Conservation (phyloP, 2,888 invertebrate genomes). For the Sinotaia quadrata region DNA sequence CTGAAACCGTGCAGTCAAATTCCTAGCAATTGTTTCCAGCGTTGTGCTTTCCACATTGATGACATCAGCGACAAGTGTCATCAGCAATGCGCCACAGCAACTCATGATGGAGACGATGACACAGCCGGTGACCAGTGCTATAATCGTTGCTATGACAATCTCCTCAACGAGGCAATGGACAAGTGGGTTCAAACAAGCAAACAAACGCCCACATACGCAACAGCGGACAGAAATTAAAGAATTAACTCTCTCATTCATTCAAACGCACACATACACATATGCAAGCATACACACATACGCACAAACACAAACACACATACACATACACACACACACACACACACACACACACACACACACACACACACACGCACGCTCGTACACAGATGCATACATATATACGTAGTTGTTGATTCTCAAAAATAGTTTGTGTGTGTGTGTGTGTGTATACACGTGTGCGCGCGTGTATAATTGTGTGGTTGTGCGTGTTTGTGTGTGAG, state of each 20-base stretch:
- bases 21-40: background rate
- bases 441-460: background rate
- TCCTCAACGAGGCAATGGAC: background rate
- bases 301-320: background rate
- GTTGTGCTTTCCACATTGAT: background rate
- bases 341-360: slow-evolving; percentile 7
- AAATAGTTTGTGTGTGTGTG: no score
- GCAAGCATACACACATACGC: background rate
- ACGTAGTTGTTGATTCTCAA: background rate
- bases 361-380: background rate
- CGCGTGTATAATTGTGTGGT: background rate
- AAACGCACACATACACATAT: background rate
- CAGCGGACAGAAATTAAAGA: background rate
- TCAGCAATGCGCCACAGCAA: background rate
- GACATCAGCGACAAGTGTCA: background rate
- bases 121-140: background rate
- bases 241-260: no score
- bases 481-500: background rate
- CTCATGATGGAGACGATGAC: background rate
- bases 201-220: background rate
- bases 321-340: slow-evolving; percentile 13
- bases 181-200: background rate
- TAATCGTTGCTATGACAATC: background rate
- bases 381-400: background rate
- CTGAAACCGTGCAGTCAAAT: background rate